Conservation (phyloP, 2,888 invertebrate species). For the Nomada flava region DNA sequence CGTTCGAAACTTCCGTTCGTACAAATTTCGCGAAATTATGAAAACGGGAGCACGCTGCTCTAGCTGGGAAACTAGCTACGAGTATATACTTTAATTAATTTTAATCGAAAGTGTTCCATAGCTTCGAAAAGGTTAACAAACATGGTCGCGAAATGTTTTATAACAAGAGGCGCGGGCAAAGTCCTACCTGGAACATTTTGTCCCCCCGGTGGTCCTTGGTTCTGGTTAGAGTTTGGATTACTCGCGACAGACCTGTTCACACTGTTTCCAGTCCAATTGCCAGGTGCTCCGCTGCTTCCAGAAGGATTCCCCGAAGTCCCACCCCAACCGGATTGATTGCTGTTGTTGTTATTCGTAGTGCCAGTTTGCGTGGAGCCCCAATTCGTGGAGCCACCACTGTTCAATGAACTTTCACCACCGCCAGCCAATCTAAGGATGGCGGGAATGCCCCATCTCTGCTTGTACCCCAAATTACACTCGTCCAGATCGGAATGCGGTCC, state of each 20-base stretch:
- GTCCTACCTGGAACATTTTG: slow-evolving; percentile 77
- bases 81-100: not conserved
- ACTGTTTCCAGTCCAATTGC: slow-evolving; percentile 79
- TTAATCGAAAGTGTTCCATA: not conserved
- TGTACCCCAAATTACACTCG: slow-evolving; percentile 75
- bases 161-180: not conserved
- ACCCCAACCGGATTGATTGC: slow-evolving; percentile 85
- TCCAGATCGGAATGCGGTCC: slow-evolving; percentile 25
- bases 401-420: slow-evolving; percentile 93
- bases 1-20: too few relatives aligned
- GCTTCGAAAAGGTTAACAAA: too few relatives aligned
- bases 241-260: slow-evolving; percentile 79
- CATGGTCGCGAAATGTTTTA: too few relatives aligned
- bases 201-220: slow-evolving; percentile 78
- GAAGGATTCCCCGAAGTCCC: slow-evolving; percentile 81
- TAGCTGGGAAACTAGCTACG: not conserved
- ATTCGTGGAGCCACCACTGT: slow-evolving; percentile 88
- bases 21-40: too few relatives aligned
- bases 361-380: slow-evolving; percentile 92
- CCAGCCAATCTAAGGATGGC: slow-evolving; percentile 88
- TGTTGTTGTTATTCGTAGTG: slow-evolving; percentile 87
- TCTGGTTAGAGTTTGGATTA: slow-evolving; percentile 79
- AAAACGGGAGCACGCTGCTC: too few relatives aligned
- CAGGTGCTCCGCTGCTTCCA: slow-evolving; percentile 76
- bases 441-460: slow-evolving; percentile 86